These are phyloP conservation scores for Aythya baeri DNA, from an alignment of 2,113 vertebrate species.

Conservation along the genomic window DNA sequence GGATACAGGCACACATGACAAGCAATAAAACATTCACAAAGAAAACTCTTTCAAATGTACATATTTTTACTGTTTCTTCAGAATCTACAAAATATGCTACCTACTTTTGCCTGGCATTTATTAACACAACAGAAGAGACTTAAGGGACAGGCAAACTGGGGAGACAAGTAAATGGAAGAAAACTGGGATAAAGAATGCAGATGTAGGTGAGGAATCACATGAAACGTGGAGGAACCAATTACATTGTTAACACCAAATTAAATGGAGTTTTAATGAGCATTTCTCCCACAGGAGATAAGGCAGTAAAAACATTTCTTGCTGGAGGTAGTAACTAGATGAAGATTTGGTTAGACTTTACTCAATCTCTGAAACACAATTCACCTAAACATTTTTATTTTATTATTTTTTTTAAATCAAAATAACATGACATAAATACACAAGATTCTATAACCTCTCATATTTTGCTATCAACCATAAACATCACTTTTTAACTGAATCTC, in stretches of 20 bases:
- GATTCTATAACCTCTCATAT: background rate
- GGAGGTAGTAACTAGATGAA: background rate
- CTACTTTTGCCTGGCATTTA: background rate
- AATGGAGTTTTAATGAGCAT: slow-evolving; percentile 27
- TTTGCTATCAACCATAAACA: background rate
- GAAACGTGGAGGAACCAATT: slow-evolving; percentile 33
- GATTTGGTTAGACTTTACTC: background rate
- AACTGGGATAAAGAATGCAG: slow-evolving; percentile 9
- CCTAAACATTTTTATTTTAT: background rate
- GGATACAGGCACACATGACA: background rate
- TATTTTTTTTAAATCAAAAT: background rate
- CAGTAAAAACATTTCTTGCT: background rate
- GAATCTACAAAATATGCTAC: background rate
- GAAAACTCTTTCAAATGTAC: background rate
- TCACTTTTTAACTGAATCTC: background rate
- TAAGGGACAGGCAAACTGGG: background rate
- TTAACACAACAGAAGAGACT: background rate
- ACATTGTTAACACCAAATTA: slow-evolving; percentile 44
- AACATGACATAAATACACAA: background rate
- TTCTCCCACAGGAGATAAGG: background rate
- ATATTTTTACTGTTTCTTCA: background rate
- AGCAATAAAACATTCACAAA: background rate
- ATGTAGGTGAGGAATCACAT: slow-evolving; percentile 27
- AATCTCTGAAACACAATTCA: background rate
- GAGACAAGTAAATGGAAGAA: background rate